Percentiles rank a stretch among this genome's conserved stretches.
phyloP scores from a whole-genome alignment of 2,888 invertebrate species.

The Pycnomerus fuliginosus region DNA sequence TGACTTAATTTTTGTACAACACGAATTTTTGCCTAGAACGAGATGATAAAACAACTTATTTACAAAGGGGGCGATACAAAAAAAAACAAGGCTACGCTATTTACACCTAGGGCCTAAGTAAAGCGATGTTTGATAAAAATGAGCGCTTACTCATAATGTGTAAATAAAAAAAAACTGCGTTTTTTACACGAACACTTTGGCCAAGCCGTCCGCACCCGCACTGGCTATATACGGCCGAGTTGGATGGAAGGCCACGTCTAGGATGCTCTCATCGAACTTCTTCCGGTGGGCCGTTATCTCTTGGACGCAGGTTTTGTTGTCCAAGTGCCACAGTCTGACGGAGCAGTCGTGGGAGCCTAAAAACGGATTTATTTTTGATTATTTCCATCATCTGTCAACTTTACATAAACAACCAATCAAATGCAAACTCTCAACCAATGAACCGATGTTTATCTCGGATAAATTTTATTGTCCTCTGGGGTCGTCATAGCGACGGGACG shows the following conservation, averaged over 20 bases:
- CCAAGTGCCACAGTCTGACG: constrained; percentile 97
- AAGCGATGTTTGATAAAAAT: constrained; percentile 2
- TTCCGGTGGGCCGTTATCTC: constrained; percentile 99
- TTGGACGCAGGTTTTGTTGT: constrained; percentile 98
- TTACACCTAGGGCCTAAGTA: constrained; percentile 39
- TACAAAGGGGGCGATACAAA: too few relatives aligned
- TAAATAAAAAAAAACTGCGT: background rate
- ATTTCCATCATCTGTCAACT: too few relatives aligned
- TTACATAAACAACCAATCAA: too few relatives aligned
- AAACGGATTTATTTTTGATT: constrained; percentile 8
- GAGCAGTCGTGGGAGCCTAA: constrained; percentile 87
- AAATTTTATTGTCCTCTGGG: too few relatives aligned
- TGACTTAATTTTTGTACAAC: too few relatives aligned
- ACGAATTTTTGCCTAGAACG: too few relatives aligned
- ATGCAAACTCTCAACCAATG: too few relatives aligned
- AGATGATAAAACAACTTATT: too few relatives aligned
- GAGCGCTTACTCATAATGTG: background rate
- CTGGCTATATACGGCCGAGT: constrained; percentile 98
- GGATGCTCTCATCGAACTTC: constrained; percentile 99
- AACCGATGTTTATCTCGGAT: too few relatives aligned
- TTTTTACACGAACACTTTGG: constrained; percentile 92
- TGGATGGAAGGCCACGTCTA: constrained; percentile 99
- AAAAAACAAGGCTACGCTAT: too few relatives aligned
- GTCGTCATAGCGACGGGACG: too few relatives aligned
- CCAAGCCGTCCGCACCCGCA: constrained; percentile 97